These are phyloP conservation scores for Micromys minutus DNA, from an alignment of 2,113 vertebrate genomes.

Conservation along the genomic window DNA sequence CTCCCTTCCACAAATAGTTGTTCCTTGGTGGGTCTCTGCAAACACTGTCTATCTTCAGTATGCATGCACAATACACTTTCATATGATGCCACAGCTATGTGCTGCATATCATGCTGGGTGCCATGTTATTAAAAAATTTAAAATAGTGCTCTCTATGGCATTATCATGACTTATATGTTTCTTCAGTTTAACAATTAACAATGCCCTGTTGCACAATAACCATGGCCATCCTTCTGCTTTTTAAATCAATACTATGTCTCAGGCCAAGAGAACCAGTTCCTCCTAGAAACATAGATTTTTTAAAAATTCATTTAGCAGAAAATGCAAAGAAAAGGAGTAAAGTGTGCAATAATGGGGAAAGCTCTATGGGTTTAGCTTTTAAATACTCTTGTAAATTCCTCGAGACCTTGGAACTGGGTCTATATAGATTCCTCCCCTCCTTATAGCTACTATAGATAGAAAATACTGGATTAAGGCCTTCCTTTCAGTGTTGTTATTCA, in stretches of 20 bases:
- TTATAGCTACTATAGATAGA: background rate
- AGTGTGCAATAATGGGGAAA: background rate
- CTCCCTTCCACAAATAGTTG: background rate
- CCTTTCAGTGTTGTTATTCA: slow-evolving; percentile 4
- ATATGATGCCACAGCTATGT: background rate
- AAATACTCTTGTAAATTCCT: background rate
- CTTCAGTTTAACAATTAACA: slow-evolving; percentile 22
- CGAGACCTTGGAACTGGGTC: background rate
- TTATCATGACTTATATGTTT: slow-evolving; percentile 20
- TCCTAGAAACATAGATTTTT: slow-evolving; percentile 3
- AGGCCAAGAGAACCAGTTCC: background rate
- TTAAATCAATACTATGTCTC: background rate
- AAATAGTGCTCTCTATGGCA: background rate
- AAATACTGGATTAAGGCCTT: background rate
- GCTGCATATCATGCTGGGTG: background rate
- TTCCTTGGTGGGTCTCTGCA: background rate
- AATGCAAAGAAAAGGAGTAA: background rate
- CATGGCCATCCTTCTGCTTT: background rate
- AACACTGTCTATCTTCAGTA: background rate
- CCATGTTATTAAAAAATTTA: slow-evolving; percentile 1
- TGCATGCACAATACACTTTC: too few species aligned
- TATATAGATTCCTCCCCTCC: background rate
- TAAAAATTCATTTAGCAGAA: background rate
- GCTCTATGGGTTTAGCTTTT: background rate
- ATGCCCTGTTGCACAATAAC: background rate